Conservation (phyloP, 1,140 invertebrate species). For the Andricus grossulariae region DNA sequence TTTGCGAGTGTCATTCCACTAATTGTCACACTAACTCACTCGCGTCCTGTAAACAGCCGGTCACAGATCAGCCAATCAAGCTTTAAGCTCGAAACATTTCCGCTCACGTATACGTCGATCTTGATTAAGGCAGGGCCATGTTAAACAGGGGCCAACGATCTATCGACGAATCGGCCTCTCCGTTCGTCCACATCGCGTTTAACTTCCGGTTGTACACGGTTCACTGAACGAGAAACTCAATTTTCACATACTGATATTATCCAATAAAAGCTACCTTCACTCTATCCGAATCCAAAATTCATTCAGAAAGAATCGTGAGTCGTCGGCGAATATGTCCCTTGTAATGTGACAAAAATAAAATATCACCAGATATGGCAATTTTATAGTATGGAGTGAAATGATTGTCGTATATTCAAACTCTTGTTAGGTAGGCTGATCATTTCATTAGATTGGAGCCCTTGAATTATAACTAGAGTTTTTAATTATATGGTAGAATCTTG, state of each 20-base stretch:
- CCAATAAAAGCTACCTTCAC: not conserved
- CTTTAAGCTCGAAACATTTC: slow-evolving; percentile 28
- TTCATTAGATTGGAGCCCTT: not conserved
- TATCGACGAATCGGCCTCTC: slow-evolving; percentile 18
- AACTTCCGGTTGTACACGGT: slow-evolving; percentile 2
- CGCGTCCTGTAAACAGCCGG: slow-evolving; percentile 21
- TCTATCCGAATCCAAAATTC: no score
- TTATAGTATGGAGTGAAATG: not conserved
- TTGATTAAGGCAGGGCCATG: slow-evolving; percentile 28
- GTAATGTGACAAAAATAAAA: no score
- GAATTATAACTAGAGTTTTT: no score
- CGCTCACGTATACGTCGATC: slow-evolving; percentile 25
- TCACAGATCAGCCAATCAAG: slow-evolving; percentile 21
- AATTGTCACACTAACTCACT: slow-evolving; percentile 17
- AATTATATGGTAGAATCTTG: no score
- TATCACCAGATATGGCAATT: not conserved
- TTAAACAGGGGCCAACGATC: slow-evolving; percentile 21
- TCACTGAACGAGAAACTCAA: slow-evolving; percentile 14
- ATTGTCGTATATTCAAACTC: not conserved
- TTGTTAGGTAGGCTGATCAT: not conserved
- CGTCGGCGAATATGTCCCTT: not conserved
- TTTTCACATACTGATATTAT: not conserved
- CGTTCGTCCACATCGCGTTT: slow-evolving; percentile 18
- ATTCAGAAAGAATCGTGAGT: not conserved
- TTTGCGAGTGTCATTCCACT: slow-evolving; percentile 2